Percentiles rank a stretch among this genome's conserved stretches.
Evolutionary conservation across 1,140 invertebrate species (phyloP).

Genomic region (Formica selysi): DNA sequence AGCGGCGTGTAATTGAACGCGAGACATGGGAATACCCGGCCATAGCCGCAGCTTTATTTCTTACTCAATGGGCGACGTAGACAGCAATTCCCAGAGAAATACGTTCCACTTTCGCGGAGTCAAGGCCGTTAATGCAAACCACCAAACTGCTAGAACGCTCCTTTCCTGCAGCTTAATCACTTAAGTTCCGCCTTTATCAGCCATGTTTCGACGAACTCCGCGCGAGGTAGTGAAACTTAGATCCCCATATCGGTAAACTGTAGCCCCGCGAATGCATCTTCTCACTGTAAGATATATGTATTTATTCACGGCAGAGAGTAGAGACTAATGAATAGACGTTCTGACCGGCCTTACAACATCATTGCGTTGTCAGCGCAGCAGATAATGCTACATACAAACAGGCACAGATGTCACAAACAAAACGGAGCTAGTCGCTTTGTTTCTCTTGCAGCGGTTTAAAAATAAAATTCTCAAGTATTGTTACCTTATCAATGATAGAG

Average conservation of each 20-base stretch:
- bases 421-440: slow-evolving; percentile 4
- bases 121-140: slow-evolving; percentile 78
- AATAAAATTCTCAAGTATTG: slow-evolving; percentile 14
- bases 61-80: slow-evolving; percentile 73
- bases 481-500: slow-evolving; percentile 9
- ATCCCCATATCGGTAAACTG: slow-evolving; percentile 22
- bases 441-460: neutral
- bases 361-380: slow-evolving; percentile 36
- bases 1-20: slow-evolving; percentile 73
- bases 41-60: slow-evolving; percentile 73
- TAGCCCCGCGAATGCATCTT: slow-evolving; percentile 48
- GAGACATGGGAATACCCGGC: slow-evolving; percentile 71
- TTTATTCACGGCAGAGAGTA: slow-evolving; percentile 12
- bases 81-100: slow-evolving; percentile 76
- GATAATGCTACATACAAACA: slow-evolving; percentile 29
- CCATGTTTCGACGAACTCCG: slow-evolving; percentile 66
- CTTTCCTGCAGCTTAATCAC: slow-evolving; percentile 76
- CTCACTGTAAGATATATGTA: slow-evolving; percentile 30
- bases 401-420: slow-evolving; percentile 31
- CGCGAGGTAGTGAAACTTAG: slow-evolving; percentile 53
- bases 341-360: neutral
- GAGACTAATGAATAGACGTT: slow-evolving; percentile 35
- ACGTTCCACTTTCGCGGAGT: slow-evolving; percentile 71
- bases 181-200: slow-evolving; percentile 75
- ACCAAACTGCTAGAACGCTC: slow-evolving; percentile 70